Conservation (phyloP, 2,113 vertebrate species). For the Xiphophorus couchianus region DNA sequence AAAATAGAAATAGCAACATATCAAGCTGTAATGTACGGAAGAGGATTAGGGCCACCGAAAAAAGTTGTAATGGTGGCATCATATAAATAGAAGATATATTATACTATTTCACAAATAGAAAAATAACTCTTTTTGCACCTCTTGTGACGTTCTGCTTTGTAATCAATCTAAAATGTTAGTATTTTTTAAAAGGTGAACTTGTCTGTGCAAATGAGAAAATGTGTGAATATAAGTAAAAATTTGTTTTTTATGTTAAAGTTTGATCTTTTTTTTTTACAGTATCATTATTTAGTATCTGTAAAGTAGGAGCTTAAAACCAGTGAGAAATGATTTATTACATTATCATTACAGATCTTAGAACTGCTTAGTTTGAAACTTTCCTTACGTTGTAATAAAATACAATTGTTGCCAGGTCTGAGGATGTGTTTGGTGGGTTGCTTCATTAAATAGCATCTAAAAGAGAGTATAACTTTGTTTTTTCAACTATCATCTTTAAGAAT, state of each 20-base stretch:
- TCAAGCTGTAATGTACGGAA: no score
- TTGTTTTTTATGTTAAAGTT: no score
- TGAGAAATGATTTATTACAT: neutral
- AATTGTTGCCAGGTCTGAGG: neutral
- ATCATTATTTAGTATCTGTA: no score
- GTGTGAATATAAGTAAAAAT: neutral
- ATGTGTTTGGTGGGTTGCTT: neutral
- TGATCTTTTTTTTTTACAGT: no score
- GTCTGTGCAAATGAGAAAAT: neutral
- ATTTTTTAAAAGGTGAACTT: neutral
- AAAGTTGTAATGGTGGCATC: no score
- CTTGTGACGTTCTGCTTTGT: neutral
- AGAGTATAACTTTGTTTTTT: neutral
- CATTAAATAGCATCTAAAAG: neutral
- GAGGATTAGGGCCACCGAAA: no score
- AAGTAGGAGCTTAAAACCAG: neutral
- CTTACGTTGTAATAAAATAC: neutral
- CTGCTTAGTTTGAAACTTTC: neutral
- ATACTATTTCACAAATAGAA: neutral
- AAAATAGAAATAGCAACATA: no score
- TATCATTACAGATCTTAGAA: neutral
- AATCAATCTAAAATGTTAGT: neutral
- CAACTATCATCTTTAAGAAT: slow-evolving; percentile 28
- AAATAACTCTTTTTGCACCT: neutral
- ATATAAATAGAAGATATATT: neutral